A percentile compares a stretch with the other conserved stretches of the same genome.
Evolutionary conservation across 2,113 vertebrate species (phyloP).

Genomic region (Cyrtonyx montezumae): DNA sequence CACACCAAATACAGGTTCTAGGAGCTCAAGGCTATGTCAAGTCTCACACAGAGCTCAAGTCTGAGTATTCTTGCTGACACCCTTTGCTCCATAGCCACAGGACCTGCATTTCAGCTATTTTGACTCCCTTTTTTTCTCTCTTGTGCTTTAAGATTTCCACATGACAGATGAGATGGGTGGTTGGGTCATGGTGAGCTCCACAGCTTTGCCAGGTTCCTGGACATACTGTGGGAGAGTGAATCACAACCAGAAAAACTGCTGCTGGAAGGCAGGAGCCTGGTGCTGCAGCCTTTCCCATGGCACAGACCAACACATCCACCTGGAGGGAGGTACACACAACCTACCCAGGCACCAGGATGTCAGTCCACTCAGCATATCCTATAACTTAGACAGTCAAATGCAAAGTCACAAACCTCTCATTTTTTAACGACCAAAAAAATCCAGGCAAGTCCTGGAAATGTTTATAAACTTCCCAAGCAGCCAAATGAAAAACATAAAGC

Average conservation of each 20-base stretch:
- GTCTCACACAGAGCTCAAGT: background rate
- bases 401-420: background rate
- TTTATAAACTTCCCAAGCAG: background rate
- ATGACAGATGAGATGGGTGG: background rate
- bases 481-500: background rate
- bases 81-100: background rate
- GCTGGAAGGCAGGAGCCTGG: background rate
- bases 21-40: slow-evolving; percentile 5
- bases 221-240: background rate
- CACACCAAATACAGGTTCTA: background rate
- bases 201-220: background rate
- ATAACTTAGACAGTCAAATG: background rate
- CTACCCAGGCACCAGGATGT: background rate
- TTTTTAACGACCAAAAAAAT: background rate
- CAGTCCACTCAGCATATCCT: background rate
- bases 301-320: background rate
- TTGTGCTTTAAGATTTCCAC: background rate
- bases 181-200: background rate
- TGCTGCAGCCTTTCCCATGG: background rate
- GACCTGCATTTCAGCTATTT: slow-evolving; percentile 1
- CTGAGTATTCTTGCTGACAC: background rate
- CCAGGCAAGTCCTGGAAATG: background rate
- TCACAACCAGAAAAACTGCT: background rate
- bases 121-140: background rate
- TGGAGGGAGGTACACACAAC: background rate